Base-by-base conservation (phyloP, 2,888 invertebrate genomes). In the Melitaea athalia region DNA sequence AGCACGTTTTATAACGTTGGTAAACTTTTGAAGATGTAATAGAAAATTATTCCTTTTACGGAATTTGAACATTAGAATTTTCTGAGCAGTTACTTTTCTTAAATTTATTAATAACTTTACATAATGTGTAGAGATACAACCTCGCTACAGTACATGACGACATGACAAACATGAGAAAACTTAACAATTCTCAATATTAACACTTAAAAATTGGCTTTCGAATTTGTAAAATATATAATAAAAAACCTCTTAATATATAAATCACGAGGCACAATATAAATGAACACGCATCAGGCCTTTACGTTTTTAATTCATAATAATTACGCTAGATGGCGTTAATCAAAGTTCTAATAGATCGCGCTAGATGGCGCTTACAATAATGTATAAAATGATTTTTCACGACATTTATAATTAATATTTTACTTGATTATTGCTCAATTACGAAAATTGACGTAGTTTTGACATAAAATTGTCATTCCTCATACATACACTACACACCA, bases 201-300 rank as follows among this genome's bases (percentile, higher is more conserved):
- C 61, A 71, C 53, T 70, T 70, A 68, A 67, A n/a, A 47, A 62
- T 42, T 31, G 64, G 45, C 52, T 45, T 65, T 61, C 60, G 42
- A 71, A 59, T 70, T 77, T 73, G 72, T 72, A 74, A 74, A 78
- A 74, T 70, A 72, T 67, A 70, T 75, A 74, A 75, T n/a, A 79
- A 76, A 47, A 79, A 76, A 68, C 68, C 70, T 64, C 78, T 76
- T 76, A 75, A 76, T 60, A 55, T 57, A 57, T 57, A 78, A 75
- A 80, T 60, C 66, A 69, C 71, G 74, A 74, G 67, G 67, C 63
- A 69, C 67, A 73, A 42, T 75, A 71, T 77, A 79, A 84, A 80
- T 84, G 83, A 85, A 85, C 85, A 85, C 85, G 73, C 74, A 76
- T 71, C 61, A 75, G 71, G 68, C 67, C 63, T 42, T 64, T 38